These are phyloP conservation scores for Wasmannia auropunctata DNA, from an alignment of 1,140 invertebrate genomes.

Conservation along the genomic window DNA sequence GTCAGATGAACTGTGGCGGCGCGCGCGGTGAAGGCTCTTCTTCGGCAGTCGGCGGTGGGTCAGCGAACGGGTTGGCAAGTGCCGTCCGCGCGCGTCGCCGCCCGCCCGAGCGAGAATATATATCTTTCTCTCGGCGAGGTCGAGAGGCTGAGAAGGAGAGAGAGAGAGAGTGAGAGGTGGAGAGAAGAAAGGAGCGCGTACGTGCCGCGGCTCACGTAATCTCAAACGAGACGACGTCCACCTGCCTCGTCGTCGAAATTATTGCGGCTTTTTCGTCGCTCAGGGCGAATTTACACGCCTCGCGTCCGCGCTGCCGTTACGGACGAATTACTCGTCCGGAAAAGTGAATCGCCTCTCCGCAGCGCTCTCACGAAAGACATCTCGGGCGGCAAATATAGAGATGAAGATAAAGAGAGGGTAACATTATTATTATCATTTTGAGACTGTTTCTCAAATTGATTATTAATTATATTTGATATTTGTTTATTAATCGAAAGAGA, in stretches of 20 bases:
- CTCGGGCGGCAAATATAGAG: not conserved
- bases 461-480: not conserved
- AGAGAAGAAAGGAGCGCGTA: slow-evolving; percentile 53
- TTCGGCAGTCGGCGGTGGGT: slow-evolving; percentile 16
- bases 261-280: slow-evolving; percentile 73
- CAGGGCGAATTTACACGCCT: slow-evolving; percentile 35
- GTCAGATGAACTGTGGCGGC: slow-evolving; percentile 18
- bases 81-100: not conserved
- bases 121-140: not conserved
- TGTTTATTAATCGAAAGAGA: not conserved
- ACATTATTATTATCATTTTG: not conserved
- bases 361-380: not conserved
- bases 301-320: slow-evolving; percentile 5
- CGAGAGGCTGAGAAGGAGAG: not conserved
- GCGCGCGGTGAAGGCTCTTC: slow-evolving; percentile 31
- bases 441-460: not conserved
- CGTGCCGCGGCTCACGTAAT: slow-evolving; percentile 68
- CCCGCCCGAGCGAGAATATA: slow-evolving; percentile 5
- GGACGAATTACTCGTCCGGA: slow-evolving; percentile 4
- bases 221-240: slow-evolving; percentile 77
- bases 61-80: slow-evolving; percentile 43
- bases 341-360: slow-evolving; percentile 5
- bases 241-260: slow-evolving; percentile 72
- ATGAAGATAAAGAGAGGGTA: not conserved
- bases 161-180: too few species aligned